These are phyloP conservation scores for Ormyrus pomaceus DNA, from an alignment of 2,888 invertebrate genomes.

Conservation along the genomic window DNA sequence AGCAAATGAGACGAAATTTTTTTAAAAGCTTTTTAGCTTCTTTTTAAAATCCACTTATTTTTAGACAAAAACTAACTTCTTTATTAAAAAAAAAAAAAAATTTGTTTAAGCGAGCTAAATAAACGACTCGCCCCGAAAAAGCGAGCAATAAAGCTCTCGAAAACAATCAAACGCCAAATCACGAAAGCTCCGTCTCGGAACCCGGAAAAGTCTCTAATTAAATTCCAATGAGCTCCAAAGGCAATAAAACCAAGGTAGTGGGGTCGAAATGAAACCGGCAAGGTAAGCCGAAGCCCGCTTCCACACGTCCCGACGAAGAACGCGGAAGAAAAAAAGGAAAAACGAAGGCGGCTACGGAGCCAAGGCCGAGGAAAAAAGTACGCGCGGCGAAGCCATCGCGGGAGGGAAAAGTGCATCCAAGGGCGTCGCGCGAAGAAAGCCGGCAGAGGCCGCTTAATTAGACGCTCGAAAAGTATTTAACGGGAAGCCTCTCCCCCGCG, in stretches of 20 bases:
- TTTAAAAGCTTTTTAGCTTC: too few species aligned
- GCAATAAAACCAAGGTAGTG: constrained; percentile 5
- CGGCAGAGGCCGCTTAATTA: constrained; percentile 60
- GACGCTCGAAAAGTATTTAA: constrained; percentile 65
- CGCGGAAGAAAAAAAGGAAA: too few species aligned
- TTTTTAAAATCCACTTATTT: too few species aligned
- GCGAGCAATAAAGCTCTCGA: too few species aligned
- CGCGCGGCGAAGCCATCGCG: not conserved
- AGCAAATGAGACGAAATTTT: too few species aligned
- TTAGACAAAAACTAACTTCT: too few species aligned
- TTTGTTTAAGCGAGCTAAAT: too few species aligned
- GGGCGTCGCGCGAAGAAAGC: not conserved
- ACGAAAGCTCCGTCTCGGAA: too few species aligned
- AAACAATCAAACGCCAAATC: too few species aligned
- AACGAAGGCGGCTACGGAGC: not conserved
- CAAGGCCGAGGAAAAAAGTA: constrained; percentile 7
- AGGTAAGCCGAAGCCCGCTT: constrained; percentile 6
- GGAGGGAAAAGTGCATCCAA: not conserved
- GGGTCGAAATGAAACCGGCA: constrained; percentile 1
- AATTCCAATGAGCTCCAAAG: constrained; percentile 17
- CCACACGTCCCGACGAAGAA: not conserved
- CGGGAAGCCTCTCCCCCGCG: constrained; percentile 64
- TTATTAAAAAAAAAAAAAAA: too few species aligned
- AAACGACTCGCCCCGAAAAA: too few species aligned
- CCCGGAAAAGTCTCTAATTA: not conserved